Conservation (phyloP, 2,888 invertebrate species). For the Drosophila phalerata region DNA sequence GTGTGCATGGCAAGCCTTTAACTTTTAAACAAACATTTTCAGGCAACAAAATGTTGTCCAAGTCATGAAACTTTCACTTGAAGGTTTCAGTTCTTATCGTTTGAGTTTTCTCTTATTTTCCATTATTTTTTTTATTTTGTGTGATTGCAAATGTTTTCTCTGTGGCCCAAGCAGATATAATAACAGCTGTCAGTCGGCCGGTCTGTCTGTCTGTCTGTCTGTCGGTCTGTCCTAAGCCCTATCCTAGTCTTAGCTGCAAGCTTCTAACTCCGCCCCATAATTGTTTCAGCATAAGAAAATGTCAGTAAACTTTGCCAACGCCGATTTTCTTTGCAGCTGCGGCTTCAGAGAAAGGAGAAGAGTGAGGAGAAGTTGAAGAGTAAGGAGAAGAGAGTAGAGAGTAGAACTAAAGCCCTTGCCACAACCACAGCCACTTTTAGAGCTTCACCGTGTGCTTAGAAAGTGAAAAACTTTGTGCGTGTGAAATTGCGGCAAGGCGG, state of each 20-base stretch:
- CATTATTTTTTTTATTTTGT: conserved; percentile 11
- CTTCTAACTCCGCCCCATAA: conserved; percentile 58
- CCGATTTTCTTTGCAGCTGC: conserved; percentile 66
- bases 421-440: conserved; percentile 43
- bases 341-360: conserved; percentile 26
- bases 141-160: conserved; percentile 32
- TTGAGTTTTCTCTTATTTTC: conserved; percentile 2
- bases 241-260: conserved; percentile 9
- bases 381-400: neutral
- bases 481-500: conserved; percentile 72
- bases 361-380: neutral
- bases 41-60: conserved; percentile 3
- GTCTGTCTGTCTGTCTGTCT: too few species aligned
- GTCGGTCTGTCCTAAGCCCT: conserved; percentile 28
- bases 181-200: conserved; percentile 65
- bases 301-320: conserved; percentile 70
- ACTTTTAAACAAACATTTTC: conserved; percentile 18
- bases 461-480: conserved; percentile 76
- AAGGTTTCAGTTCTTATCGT: conserved; percentile 11
- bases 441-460: conserved; percentile 50
- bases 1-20: conserved; percentile 6
- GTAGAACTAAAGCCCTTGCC: conserved; percentile 23
- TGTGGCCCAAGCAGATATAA: conserved; percentile 48
- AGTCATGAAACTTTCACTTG: conserved; percentile 16
- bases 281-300: conserved; percentile 75